phyloP scores from a whole-genome alignment of 2,113 vertebrate species.

The Hemiscyllium ocellatum region DNA sequence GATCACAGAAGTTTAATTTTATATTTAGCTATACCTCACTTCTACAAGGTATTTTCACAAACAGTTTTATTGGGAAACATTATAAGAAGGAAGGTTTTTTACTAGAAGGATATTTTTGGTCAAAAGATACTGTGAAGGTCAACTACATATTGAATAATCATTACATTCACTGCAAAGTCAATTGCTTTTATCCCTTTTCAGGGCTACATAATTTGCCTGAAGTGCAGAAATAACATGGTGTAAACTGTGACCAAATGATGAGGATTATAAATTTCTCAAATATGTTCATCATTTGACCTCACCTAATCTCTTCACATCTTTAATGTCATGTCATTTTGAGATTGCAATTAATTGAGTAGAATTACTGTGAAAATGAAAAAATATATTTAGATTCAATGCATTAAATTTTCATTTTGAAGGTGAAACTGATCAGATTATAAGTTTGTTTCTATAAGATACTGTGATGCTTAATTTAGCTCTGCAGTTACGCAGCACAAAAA shows the following conservation, averaged over 20 bases:
- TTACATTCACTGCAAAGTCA: not conserved
- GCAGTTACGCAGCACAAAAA: not conserved
- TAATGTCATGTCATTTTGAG: not conserved
- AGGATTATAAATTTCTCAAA: not conserved
- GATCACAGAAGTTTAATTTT: not conserved
- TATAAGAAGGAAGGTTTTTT: not conserved
- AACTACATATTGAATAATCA: not conserved
- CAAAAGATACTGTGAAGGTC: not conserved
- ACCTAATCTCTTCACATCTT: not conserved
- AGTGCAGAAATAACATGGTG: not conserved
- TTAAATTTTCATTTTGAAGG: constrained; percentile 11
- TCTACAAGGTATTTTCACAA: not conserved
- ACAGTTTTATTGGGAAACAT: not conserved
- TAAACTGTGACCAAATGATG: not conserved
- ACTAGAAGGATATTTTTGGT: not conserved
- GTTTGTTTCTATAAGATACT: not conserved
- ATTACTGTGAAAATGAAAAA: not conserved
- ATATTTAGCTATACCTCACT: not conserved
- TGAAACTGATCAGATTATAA: not conserved
- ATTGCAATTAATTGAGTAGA: not conserved
- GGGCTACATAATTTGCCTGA: not conserved
- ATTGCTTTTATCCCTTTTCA: not conserved
- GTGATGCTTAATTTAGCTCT: not conserved
- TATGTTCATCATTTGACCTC: not conserved
- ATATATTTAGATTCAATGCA: not conserved